Base-by-base conservation (phyloP, 1,140 invertebrate species). In the Drosophila athabasca region DNA sequence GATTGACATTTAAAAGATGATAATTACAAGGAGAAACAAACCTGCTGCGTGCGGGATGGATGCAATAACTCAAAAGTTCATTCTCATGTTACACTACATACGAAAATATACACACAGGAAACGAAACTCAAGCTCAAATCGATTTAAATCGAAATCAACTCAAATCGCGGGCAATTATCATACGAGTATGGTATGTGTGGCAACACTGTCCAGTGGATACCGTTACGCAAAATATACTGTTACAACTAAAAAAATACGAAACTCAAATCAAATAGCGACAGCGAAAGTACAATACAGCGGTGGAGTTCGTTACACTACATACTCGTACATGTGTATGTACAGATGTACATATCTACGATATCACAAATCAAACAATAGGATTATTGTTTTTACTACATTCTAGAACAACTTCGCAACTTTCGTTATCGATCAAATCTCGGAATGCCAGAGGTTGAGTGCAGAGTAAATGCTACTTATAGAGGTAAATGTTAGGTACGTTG, bases 51-150 rank as follows among this genome's bases (percentile, higher is more conserved):
- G 51, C 51, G 55, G 65, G 5, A 45, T 29, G 46, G 67, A 69
- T 57, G 51, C 51, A 69, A 68, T 62, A 48, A 48, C 45, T 52
- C 48, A 67, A 60, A 67, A 68, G 24, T 57, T 68, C 57, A 69
- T 41, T 35, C 57, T 29, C 29, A 7, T 29, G 6, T 29, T 29
- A 29, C 29, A 69, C 66, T 68, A 68, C 8, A 58, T 58, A 69
- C 64, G 58, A 58, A 39, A 13, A 69, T 26, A 45, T 69, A 69
- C 64, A 24, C 17, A 48, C 48, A 22, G 2, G 19, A 69, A 35
- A 69, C 64, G 43, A 3, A 69, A 26, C 24, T 4, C 22, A 26
- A 26, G 5, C 24, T 26, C 24, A 26, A 24, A 24, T 24, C 22
- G 22, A 24, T 24, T 26, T 5, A 26, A 26, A 26, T 26, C 24